Evolutionary conservation across 1,140 invertebrate species (phyloP), one percentile per base, ranked within the genome.

Genomic region (Drosophila novamexicana): DNA sequence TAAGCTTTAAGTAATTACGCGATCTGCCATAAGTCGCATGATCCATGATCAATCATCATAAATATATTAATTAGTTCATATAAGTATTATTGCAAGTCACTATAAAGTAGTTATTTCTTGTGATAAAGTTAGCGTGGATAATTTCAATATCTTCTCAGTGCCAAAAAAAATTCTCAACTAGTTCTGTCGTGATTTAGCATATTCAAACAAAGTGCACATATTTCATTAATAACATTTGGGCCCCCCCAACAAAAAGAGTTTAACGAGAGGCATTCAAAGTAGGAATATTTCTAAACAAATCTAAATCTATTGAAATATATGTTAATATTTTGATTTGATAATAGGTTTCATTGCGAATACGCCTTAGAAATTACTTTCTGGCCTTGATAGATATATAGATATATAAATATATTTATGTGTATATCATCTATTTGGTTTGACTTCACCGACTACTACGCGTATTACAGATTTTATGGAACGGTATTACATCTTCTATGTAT

Each of bases 171-270:
- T 57, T 47, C 57, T 47, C 58, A 39, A 32, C 42, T 39, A 70
- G 50, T 66, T 77, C 39, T 67, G 65, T 52, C 42, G 54, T 85
- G 64, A 54, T 65, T 68, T 49, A 67, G 75, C 70, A 69, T 66
- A 62, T 66, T 83, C 56, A 77, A 86, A 88, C 79, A 88, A 86
- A 74, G 83, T 86, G 83, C 82, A 82, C 72, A 82, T 82, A 77
- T 79, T 74, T 86, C 76, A 82, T 86, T 79, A 65, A 77, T 88
- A 86, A 88, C 82, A 88, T 85, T 81, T 64, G 50, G 54, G 50
- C 36, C 59, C 63, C 63, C n/a, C 34, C 56, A 29, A 37, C 39
- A 49, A 47, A 37, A 37, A 70, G 50, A 18, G 42, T 57, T 47
- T 63, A 66, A 34, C 68, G 42, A 79, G 45, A 66, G 62, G 47